Conservation (phyloP, 2,797 vertebrate genomes). For the Bryconaethiops microstoma region DNA sequence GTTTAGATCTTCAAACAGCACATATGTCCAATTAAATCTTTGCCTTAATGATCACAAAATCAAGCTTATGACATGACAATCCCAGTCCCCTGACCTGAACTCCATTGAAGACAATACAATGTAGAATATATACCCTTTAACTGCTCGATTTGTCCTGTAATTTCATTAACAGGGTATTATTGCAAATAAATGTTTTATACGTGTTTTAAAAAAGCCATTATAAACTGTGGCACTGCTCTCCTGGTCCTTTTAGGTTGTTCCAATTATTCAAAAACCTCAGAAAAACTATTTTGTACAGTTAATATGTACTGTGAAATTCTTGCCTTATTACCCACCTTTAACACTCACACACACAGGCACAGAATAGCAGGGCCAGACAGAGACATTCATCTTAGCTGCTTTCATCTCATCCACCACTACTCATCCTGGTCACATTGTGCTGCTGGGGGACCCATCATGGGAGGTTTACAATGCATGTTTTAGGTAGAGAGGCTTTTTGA, state of each 20-base stretch:
- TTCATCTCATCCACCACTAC: slow-evolving; percentile 17
- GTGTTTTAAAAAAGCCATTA: no score
- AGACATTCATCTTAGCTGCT: slow-evolving; percentile 9
- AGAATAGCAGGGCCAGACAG: neutral
- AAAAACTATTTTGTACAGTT: no score
- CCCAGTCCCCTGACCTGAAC: no score
- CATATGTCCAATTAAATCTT: neutral
- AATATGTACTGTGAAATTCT: neutral
- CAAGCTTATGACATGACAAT: no score
- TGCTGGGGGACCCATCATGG: neutral
- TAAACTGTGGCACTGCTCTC: neutral
- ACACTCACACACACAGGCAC: slow-evolving; percentile 30
- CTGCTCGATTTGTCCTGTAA: no score
- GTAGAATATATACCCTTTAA: no score
- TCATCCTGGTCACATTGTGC: slow-evolving; percentile 1
- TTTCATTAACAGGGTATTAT: no score
- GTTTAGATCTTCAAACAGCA: no score
- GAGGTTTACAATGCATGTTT: neutral
- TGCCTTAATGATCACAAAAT: no score
- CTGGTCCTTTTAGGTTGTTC: neutral
- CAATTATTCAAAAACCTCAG: neutral
- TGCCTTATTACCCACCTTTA: slow-evolving; percentile 15
- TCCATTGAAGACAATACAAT: no score
- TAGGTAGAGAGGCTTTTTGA: neutral
- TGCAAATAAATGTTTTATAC: no score